Conservation (phyloP, 2,113 vertebrate genomes). For the Pardalotus punctatus region DNA sequence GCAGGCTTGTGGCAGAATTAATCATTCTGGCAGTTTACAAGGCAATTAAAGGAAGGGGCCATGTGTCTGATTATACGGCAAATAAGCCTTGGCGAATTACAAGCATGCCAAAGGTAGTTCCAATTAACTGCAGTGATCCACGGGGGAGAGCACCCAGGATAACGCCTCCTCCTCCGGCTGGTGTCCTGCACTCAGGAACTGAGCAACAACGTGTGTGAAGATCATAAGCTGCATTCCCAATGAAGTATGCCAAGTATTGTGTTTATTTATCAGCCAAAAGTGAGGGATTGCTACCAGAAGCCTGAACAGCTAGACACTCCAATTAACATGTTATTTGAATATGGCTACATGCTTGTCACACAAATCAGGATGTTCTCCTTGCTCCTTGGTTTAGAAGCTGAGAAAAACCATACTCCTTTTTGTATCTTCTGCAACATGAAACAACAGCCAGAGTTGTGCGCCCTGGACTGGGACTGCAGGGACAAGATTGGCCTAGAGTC, state of each 20-base stretch:
- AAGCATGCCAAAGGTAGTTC: neutral
- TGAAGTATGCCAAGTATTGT: neutral
- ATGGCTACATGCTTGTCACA: neutral
- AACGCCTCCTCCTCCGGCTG: neutral
- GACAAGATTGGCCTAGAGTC: neutral
- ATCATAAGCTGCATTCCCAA: neutral
- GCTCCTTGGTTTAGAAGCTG: neutral
- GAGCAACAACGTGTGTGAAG: neutral
- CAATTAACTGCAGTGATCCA: neutral
- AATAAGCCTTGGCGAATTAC: neutral
- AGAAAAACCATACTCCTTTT: neutral
- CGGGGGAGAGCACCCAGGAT: neutral
- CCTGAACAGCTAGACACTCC: neutral
- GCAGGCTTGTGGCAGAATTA: neutral
- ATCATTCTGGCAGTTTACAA: neutral
- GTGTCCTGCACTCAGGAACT: neutral
- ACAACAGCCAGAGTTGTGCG: fast-evolving
- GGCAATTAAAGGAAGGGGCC: neutral
- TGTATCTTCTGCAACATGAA: neutral
- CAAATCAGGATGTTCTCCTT: neutral
- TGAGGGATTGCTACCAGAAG: neutral
- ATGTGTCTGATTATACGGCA: neutral
- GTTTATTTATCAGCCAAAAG: neutral
- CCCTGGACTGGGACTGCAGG: neutral
- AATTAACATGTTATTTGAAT: conserved; percentile 20